Conservation (phyloP, 1,140 invertebrate genomes). For the Pantala flavescens region DNA sequence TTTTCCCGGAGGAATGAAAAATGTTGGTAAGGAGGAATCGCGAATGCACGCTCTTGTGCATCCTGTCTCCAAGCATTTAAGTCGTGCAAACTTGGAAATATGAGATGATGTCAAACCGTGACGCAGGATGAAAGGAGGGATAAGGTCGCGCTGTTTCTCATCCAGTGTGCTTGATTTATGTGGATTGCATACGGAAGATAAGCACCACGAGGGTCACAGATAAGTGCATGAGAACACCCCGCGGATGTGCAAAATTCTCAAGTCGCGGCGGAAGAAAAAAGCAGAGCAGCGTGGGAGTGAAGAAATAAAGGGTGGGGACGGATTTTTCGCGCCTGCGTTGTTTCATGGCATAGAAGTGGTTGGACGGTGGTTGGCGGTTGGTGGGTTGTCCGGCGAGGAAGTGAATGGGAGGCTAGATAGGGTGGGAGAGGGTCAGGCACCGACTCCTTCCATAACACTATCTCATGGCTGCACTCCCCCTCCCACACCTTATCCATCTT, state of each 20-base stretch:
- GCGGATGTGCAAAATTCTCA: neutral
- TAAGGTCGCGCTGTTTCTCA: neutral
- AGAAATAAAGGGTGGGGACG: neutral
- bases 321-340: conserved; percentile 2
- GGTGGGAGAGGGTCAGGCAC: neutral
- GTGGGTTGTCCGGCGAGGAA: conserved; percentile 1
- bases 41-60: conserved; percentile 4
- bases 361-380: conserved; percentile 1
- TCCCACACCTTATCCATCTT: neutral
- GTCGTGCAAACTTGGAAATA: neutral
- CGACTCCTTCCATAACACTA: neutral
- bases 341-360: neutral
- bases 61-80: conserved; percentile 1
- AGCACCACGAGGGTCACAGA: neutral
- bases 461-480: neutral
- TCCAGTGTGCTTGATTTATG: neutral
- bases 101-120: conserved; percentile 8
- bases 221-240: neutral
- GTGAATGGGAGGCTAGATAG: neutral
- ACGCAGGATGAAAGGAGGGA: neutral
- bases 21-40: neutral
- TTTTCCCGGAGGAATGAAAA: too few relatives aligned
- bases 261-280: neutral
- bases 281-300: neutral
- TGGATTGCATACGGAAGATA: neutral